These are phyloP conservation scores for Zaprionus capensis DNA, from an alignment of 1,140 invertebrate genomes.

Conservation along the genomic window DNA sequence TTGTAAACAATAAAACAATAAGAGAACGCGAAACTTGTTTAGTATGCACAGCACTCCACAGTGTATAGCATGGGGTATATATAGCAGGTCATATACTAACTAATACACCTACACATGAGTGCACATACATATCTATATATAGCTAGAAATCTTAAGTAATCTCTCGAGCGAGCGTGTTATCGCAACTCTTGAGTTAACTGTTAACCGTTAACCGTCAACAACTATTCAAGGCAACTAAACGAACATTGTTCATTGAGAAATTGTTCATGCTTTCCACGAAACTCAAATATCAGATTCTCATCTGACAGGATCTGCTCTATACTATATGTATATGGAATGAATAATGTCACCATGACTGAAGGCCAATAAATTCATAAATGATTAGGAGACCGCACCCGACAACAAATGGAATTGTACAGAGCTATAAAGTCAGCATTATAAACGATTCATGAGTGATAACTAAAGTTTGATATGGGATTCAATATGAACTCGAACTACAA, in stretches of 20 bases:
- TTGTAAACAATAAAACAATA: conserved; percentile 13
- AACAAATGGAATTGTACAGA: neutral
- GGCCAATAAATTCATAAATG: neutral
- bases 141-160: conserved; percentile 5
- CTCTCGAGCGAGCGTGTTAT: neutral
- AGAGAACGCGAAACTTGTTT: conserved; percentile 15
- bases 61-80: neutral
- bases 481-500: no score
- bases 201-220: neutral
- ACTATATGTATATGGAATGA: neutral
- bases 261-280: no score
- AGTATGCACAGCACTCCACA: neutral
- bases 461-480: neutral
- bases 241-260: neutral
- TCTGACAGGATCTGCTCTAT: neutral
- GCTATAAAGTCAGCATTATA: neutral
- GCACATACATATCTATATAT: neutral
- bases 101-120: neutral
- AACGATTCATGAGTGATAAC: neutral
- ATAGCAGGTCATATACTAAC: neutral
- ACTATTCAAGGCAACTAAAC: neutral
- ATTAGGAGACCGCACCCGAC: neutral
- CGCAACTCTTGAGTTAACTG: conserved; percentile 2
- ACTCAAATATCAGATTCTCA: no score
- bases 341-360: neutral